These are phyloP conservation scores for Polypterus senegalus DNA, from an alignment of 2,113 vertebrate genomes.

Conservation along the genomic window DNA sequence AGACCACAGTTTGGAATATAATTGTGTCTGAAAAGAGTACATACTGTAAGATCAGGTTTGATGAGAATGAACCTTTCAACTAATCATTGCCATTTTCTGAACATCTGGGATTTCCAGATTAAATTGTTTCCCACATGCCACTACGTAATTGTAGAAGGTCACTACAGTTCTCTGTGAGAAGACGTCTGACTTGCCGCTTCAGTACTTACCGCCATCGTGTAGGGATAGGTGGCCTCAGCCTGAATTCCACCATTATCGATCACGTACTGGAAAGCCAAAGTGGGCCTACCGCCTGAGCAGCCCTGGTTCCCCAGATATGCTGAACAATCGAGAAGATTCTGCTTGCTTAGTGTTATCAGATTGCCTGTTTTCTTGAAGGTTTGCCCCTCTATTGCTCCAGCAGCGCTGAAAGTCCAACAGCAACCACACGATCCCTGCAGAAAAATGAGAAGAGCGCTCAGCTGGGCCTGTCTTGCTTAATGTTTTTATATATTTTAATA, in stretches of 20 bases:
- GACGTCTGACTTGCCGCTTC: no score
- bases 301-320: slow-evolving; percentile 6
- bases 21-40: no score
- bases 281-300: slow-evolving; percentile 12
- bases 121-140: no score
- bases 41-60: no score
- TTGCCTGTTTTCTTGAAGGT: slow-evolving; percentile 12
- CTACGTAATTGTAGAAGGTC: no score
- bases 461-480: no score
- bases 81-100: no score
- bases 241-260: slow-evolving; percentile 15
- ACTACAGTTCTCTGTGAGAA: no score
- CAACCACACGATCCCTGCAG: slow-evolving; percentile 11
- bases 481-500: no score
- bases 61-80: no score
- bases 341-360: slow-evolving; percentile 14
- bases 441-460: neutral
- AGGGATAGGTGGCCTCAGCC: slow-evolving; percentile 17
- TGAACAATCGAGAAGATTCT: slow-evolving; percentile 19
- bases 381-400: slow-evolving; percentile 17
- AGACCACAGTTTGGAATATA: no score
- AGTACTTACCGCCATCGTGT: slow-evolving; percentile 7
- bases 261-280: slow-evolving; percentile 12
- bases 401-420: slow-evolving; percentile 17
- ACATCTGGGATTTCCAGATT: no score